A percentile compares a stretch with the other conserved stretches of the same genome.
These are phyloP conservation scores for Apogon talboti DNA, from an alignment of 2,797 vertebrate species.

Conservation along the genomic window DNA sequence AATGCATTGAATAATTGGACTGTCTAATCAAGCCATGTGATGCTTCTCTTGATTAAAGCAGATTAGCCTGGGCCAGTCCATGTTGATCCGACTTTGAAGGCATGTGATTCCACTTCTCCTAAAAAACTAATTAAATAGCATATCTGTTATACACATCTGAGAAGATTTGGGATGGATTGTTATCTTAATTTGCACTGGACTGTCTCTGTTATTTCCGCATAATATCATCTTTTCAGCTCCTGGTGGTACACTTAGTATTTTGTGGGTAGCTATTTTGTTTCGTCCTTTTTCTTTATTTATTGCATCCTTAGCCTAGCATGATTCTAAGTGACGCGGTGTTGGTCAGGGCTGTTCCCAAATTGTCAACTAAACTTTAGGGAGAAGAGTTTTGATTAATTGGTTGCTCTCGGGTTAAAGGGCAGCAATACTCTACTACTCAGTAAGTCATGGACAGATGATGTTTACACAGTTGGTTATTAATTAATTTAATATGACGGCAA, in stretches of 20 bases:
- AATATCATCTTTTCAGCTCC: conserved; percentile 19
- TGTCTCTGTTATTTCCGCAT: conserved; percentile 14
- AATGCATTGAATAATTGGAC: conserved; percentile 66
- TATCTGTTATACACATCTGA: conserved; percentile 39
- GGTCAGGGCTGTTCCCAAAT: conserved; percentile 21
- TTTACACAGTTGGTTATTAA: conserved; percentile 2
- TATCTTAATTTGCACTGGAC: conserved; percentile 29
- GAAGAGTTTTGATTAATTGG: conserved; percentile 12
- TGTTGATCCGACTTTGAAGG: conserved; percentile 60
- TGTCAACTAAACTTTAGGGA: too few relatives aligned
- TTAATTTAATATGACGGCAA: neutral
- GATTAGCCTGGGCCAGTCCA: conserved; percentile 68
- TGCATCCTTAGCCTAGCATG: conserved; percentile 13
- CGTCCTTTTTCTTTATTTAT: conserved; percentile 7
- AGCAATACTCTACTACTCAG: too few relatives aligned
- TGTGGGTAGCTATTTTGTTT: conserved; percentile 17
- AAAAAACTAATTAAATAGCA: conserved; percentile 49
- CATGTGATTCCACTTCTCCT: conserved; percentile 62
- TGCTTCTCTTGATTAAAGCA: conserved; percentile 64
- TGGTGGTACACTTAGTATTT: conserved; percentile 12
- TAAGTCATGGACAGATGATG: too few relatives aligned
- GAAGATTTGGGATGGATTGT: conserved; percentile 40
- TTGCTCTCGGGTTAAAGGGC: neutral
- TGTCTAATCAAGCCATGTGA: conserved; percentile 70
- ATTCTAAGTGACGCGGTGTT: conserved; percentile 47